phyloP scores from a whole-genome alignment of 2,888 invertebrate genomes.

The Conomelus anceps region DNA sequence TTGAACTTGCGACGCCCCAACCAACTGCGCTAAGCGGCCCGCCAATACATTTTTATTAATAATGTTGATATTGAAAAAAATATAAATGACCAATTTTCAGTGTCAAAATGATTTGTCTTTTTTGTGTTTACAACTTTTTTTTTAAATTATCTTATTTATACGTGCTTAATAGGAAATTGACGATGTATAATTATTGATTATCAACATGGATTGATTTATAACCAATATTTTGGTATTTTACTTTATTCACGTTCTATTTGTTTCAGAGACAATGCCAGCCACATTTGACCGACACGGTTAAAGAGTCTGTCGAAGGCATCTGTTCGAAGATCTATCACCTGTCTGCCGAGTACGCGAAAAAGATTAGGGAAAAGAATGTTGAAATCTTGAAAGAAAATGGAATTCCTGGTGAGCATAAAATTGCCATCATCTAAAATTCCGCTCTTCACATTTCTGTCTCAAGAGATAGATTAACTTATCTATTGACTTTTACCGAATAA shows the following conservation, averaged over 20 bases:
- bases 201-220: neutral
- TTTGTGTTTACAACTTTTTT: neutral
- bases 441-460: neutral
- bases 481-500: neutral
- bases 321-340: constrained; percentile 89
- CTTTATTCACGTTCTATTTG: constrained; percentile 22
- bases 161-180: too few species aligned
- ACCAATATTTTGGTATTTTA: neutral
- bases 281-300: constrained; percentile 89
- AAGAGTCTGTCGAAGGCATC: constrained; percentile 89
- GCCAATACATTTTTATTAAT: too few species aligned
- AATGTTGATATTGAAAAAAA: too few species aligned
- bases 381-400: constrained; percentile 81
- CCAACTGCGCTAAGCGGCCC: too few species aligned
- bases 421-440: neutral
- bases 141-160: neutral
- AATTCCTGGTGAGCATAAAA: constrained; percentile 47
- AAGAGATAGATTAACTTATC: neutral
- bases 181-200: neutral
- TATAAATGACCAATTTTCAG: too few species aligned
- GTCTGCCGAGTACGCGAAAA: constrained; percentile 85
- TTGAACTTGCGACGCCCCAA: too few species aligned
- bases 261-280: constrained; percentile 85
- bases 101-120: neutral
- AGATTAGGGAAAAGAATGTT: constrained; percentile 81